Evolutionary conservation across 1,140 invertebrate genomes (phyloP), one percentile per base, ranked within the genome.

Genomic region (Ceratina australensis): DNA sequence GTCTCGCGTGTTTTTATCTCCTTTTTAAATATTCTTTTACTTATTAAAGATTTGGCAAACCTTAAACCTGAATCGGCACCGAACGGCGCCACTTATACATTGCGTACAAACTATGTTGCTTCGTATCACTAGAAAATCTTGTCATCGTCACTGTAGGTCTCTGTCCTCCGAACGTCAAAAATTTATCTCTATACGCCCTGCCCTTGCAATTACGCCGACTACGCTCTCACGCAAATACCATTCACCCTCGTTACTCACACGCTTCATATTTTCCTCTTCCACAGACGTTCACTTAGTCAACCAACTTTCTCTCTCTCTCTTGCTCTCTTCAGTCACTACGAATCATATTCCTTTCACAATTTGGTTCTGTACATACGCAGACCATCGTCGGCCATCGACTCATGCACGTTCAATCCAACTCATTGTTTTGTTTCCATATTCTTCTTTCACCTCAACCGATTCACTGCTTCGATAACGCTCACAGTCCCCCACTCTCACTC

Each of bases 31-130:
- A 20, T 52, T 22, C 2, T 28, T 66, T 81, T 73, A 84, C 61
- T 82, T 82, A 82, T 52, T 79, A 80, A 80, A 88, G 84, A 89
- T 88, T 89, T 89, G 87, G 88, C 88, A 88, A 88, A 80, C 61
- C 80, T 85, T 88, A 85, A 84, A 86, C 72, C 79, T 84, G 79
- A 78, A 79, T 69, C 68, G 75, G 28, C 72, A 50, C 82, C 66
- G 15, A 61, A 42, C 54, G 78, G 24, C 42, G 52, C 64, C 56
- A 65, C 33, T 83, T 77, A 68, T 83, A 83, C 69, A 49, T 28
- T 71, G n/a, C 66, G 83, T 84, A 84, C 76, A 65, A 83, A 84
- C 66, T 85, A 84, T 75, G 59, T 66, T 75, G 42, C 63, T 63
- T 73, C 33, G 68, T 83, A 81, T 85, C 68, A 79, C 71, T 84